Percentiles rank a stretch among this genome's conserved stretches.
Conservation (phyloP, 2,797 vertebrate genomes). For the Mus caroli region DNA sequence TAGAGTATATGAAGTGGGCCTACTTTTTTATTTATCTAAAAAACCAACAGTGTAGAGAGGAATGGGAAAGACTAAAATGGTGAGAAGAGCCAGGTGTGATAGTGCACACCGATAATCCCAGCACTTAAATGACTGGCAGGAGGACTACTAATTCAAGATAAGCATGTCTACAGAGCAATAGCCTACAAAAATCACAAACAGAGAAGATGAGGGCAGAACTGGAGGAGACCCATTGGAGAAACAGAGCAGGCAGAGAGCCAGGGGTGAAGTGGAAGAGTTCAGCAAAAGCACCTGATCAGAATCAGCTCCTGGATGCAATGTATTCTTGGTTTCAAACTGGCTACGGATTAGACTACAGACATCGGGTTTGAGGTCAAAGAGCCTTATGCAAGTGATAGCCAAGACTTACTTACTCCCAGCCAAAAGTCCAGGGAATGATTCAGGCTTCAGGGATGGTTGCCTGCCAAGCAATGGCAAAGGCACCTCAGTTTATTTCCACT, state of each 20-base stretch:
- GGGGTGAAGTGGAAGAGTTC: background rate
- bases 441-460: background rate
- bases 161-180: background rate
- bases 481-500: background rate
- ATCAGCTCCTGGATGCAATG: background rate
- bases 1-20: background rate
- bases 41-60: background rate
- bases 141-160: background rate
- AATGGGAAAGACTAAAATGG: background rate
- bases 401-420: background rate
- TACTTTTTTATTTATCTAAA: background rate
- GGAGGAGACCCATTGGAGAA: background rate
- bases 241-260: background rate
- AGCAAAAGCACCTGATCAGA: background rate
- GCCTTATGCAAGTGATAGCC: background rate
- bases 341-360: background rate
- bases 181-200: background rate
- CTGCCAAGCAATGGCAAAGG: background rate
- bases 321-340: background rate
- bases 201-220: background rate
- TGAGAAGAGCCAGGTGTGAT: background rate
- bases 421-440: background rate
- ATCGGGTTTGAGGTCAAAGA: constrained; percentile 35
- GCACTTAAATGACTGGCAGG: too few species aligned
- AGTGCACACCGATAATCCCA: background rate